Conservation (phyloP, 2,113 vertebrate species). For the Macrotis lagotis region DNA sequence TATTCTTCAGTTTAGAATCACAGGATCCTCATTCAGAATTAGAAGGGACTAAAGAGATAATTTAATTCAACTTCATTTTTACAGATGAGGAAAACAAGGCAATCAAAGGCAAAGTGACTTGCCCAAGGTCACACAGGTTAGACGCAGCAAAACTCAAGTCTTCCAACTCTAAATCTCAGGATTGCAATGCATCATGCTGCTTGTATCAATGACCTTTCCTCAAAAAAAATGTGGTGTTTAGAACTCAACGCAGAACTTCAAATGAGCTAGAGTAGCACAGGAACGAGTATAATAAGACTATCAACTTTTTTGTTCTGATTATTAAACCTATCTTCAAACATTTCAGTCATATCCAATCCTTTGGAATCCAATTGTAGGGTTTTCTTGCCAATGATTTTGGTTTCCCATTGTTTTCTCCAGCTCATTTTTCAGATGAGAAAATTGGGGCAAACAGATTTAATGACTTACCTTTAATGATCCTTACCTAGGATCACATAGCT, state of each 20-base stretch:
- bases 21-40: background rate
- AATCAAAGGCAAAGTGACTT: background rate
- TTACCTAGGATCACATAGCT: background rate
- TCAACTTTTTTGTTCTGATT: background rate
- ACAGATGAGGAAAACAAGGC: background rate
- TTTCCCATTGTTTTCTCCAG: background rate
- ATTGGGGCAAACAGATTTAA: background rate
- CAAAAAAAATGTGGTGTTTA: background rate
- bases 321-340: background rate
- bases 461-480: no score
- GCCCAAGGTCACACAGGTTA: background rate
- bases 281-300: background rate
- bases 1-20: background rate
- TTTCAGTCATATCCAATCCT: background rate
- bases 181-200: background rate
- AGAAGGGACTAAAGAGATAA: background rate
- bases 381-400: background rate
- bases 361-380: background rate
- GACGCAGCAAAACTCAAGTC: background rate
- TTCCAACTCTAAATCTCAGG: background rate
- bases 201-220: background rate
- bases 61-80: background rate
- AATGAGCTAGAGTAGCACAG: background rate
- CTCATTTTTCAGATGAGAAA: background rate
- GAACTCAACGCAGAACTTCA: background rate